Percentiles rank a stretch among this genome's conserved stretches.
Conservation (phyloP, 2,113 vertebrate genomes). For the Pseudolaguvia tuberculata region DNA sequence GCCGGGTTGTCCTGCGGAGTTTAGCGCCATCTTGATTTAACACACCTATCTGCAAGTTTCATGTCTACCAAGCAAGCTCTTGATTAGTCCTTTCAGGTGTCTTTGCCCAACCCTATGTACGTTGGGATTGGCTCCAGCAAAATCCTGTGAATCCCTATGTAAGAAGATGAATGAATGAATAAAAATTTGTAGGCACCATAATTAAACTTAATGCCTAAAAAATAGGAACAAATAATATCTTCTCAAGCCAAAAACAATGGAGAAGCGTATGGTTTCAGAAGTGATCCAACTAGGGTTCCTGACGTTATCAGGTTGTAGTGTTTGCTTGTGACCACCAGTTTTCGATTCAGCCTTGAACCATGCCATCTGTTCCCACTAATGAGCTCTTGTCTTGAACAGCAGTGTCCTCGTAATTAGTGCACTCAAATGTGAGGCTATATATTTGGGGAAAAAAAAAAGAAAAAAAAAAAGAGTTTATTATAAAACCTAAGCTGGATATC, state of each 20-base stretch:
- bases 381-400: constrained; percentile 21
- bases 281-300: not conserved
- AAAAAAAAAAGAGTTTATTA: not conserved
- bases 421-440: constrained; percentile 12
- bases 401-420: constrained; percentile 30
- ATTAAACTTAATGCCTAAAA: not conserved
- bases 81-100: too few relatives aligned
- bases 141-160: too few relatives aligned
- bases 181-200: too few relatives aligned
- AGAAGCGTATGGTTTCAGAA: not conserved
- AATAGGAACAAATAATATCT: not conserved
- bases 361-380: constrained; percentile 36
- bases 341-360: constrained; percentile 4
- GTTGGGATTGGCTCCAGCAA: too few relatives aligned
- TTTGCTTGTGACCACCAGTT: constrained; percentile 4
- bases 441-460: constrained; percentile 21
- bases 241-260: not conserved
- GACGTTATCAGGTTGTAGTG: not conserved
- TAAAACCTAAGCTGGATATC: not conserved
- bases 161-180: too few relatives aligned
- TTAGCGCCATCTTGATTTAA: too few relatives aligned
- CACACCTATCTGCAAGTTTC: too few relatives aligned
- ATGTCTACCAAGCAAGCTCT: too few relatives aligned
- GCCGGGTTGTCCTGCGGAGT: too few relatives aligned
- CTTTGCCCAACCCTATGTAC: too few relatives aligned